Base-by-base conservation (phyloP, 2,113 vertebrate genomes). In the Leptobrachium leishanense region DNA sequence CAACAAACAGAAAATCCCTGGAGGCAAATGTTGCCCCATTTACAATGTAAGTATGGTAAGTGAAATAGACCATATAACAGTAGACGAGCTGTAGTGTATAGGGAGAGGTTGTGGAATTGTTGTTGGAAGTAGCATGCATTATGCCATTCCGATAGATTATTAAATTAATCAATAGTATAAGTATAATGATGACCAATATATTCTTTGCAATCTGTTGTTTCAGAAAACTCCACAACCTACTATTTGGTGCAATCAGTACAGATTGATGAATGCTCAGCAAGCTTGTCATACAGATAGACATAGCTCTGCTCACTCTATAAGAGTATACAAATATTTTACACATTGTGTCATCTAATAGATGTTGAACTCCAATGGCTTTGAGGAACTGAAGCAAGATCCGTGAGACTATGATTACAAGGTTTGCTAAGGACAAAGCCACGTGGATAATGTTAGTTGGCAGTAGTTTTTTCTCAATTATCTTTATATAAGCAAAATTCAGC, bases 291-390 rank as follows among this genome's bases (percentile, higher is more conserved):
- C 68, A 77, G 15, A 82, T 82, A 11, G 75, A 82, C 75, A 82
- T 77, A 12, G 75, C 75, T 11, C 81, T 53, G n/a, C 69, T 77
- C 6, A 75, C 59, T 53, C 81, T 43, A 43, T 68, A 82, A 2
- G 65, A 73, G 20, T 77, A 77, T 13, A 82, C 54, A 43, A 82
- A 46, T 11, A 82, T 6, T 67, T 77, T 82, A 64, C 81, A 82
- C 41, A 66, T n/a, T 2, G 54, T 71, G 20, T 68, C 64, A 72
- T 82, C 50, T 9, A 75, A 66, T 59, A 77, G 59, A 39, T 75
- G 43, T 55, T 72, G 43, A 9, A 72, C 9, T 13, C 73, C 81
- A 40, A 82, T 31, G 1, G 81, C 81, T 54, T 70, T 12, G 31
- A 71, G 69, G 46, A 39, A 44, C 53, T 81, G 68, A n/a, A 62